A percentile compares a stretch with the other conserved stretches of the same genome.
These are phyloP conservation scores for Psittacula echo DNA, from an alignment of 2,797 vertebrate genomes.

Conservation along the genomic window DNA sequence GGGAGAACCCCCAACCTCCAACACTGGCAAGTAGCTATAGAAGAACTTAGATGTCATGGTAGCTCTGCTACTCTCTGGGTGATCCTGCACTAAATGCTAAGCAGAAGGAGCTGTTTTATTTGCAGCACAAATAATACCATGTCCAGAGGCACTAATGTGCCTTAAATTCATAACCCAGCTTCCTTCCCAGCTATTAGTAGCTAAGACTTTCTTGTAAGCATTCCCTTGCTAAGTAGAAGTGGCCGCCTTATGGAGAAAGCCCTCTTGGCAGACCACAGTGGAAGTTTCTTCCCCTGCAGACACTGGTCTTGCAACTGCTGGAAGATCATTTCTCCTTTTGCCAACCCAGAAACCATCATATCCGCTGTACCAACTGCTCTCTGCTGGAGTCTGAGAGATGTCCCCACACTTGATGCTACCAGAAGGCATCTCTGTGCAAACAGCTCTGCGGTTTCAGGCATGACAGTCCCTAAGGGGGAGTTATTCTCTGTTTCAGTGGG, in stretches of 20 bases:
- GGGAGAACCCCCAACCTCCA: not conserved
- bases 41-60: not conserved
- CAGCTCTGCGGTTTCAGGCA: not conserved
- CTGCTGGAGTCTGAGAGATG: not conserved
- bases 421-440: not conserved
- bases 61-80: not conserved
- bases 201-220: not conserved
- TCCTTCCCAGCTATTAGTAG: not conserved
- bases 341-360: not conserved
- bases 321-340: not conserved
- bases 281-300: not conserved
- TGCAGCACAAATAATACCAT: not conserved
- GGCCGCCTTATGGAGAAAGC: not conserved
- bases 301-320: not conserved
- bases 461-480: not conserved
- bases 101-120: not conserved
- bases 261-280: not conserved
- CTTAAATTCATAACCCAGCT: not conserved
- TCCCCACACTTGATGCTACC: not conserved
- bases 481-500: not conserved
- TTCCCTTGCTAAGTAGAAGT: not conserved
- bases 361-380: not conserved
- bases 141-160: not conserved
- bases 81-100: not conserved
- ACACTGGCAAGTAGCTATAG: not conserved